Conservation (phyloP, 2,797 vertebrate species). For the Sus cebifrons region DNA sequence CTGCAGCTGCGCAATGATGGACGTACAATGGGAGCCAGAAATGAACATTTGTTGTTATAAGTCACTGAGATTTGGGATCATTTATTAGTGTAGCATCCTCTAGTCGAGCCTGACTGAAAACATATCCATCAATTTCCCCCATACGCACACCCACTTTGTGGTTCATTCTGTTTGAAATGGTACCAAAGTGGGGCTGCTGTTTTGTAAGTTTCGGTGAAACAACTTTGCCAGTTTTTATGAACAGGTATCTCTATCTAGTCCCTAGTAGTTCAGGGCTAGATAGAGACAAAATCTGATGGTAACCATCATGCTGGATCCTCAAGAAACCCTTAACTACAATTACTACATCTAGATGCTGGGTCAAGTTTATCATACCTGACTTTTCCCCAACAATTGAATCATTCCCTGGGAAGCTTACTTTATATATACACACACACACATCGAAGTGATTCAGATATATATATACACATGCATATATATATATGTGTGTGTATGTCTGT, state of each 20-base stretch:
- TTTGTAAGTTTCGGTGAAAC: slow-evolving; percentile 1
- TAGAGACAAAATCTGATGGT: background rate
- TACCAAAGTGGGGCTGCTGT: background rate
- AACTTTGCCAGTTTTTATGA: background rate
- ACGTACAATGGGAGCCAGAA: background rate
- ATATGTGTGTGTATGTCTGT: no score
- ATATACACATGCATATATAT: no score
- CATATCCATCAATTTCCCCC: background rate
- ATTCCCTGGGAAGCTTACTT: background rate
- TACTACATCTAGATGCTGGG: background rate
- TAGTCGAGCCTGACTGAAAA: background rate
- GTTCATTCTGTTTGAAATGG: slow-evolving; percentile 12
- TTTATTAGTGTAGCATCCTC: background rate
- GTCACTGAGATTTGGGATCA: background rate
- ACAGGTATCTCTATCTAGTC: background rate
- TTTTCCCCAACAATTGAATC: background rate
- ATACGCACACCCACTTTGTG: background rate
- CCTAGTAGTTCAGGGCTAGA: background rate
- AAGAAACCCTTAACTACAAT: background rate
- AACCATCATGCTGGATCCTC: background rate
- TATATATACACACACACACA: no score
- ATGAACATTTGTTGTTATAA: background rate
- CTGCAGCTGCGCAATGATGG: background rate
- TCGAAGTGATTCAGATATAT: no score
- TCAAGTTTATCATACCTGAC: background rate